Base-by-base conservation (phyloP, 2,113 vertebrate species). In the Aythya baeri region DNA sequence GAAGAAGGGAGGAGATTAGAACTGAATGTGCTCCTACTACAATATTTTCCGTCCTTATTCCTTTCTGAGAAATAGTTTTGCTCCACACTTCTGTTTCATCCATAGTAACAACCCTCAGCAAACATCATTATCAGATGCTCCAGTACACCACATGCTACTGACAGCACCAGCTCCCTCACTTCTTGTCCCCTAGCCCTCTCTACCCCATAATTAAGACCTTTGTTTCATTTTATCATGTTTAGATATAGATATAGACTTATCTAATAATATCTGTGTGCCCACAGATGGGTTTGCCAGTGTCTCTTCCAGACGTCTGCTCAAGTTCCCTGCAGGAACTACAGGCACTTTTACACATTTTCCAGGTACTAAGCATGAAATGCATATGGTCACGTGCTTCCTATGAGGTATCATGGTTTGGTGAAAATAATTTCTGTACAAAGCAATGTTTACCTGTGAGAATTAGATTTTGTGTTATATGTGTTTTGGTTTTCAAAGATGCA, bases 391-490 rank as follows among this genome's bases (percentile, higher is more conserved):
- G 20, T 49, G 46, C n/a, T 52, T 63, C 29, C 25, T 44, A 18
- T 27, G 31, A 44, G 29, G 18, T n/a, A 23, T 13, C 3, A 36
- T 36, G 13, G 9, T 61, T 83, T 46, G 36, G 67, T 11, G 8
- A 17, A 18, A 52, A 23, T n/a, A 25, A 26, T 5, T 73, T 57
- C 31, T 58, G 55, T 34, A 31, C 41, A 38, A 87, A 87, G 5
- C 0, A 1, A 17, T 61, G 22, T 50, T 36, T 72, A 61, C 59
- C 34, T 44, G 1, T 38, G 32, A 34, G 83, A 78, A 55, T 83
- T 55, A 31, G 11, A 32, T 15, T 29, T 65, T n/a, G 3, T 0
- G 1, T 57, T 55, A 58, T 46, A 17, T 36, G 3, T 1, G 9
- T 68, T 65, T 29, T 76, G 27, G 43, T 49, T 34, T 72, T 82